A percentile compares a stretch with the other conserved stretches of the same genome.
phyloP scores from a whole-genome alignment of 2,797 vertebrate species.

The Pachyuromys duprasi region DNA sequence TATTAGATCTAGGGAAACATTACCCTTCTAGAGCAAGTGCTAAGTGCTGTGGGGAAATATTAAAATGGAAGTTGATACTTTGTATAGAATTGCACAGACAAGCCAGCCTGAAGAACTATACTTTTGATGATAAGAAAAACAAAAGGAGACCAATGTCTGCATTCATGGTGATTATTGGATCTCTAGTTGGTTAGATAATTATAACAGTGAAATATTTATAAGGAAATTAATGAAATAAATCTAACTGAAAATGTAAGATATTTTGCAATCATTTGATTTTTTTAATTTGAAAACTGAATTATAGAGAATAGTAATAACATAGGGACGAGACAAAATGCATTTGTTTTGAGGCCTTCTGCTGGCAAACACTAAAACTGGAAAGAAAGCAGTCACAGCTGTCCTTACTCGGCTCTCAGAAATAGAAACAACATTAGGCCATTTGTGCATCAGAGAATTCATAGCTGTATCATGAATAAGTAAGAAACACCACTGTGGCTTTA shows the following conservation, averaged over 20 bases:
- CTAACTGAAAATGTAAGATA: background rate
- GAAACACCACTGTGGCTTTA: background rate
- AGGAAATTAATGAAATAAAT: conserved; percentile 14
- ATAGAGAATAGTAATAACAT: background rate
- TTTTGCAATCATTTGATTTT: background rate
- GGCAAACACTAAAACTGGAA: background rate
- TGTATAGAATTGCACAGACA: conserved; percentile 33
- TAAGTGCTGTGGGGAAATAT: conserved; percentile 70
- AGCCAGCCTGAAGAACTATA: conserved; percentile 61
- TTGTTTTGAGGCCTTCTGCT: background rate
- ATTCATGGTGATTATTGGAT: background rate
- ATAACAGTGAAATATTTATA: background rate
- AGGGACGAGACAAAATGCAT: background rate
- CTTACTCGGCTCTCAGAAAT: background rate
- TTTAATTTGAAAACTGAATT: background rate
- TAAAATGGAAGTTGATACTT: conserved; percentile 50
- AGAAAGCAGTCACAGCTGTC: background rate
- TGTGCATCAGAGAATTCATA: background rate
- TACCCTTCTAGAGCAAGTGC: conserved; percentile 59
- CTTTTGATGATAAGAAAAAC: conserved; percentile 29
- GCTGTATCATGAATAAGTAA: background rate
- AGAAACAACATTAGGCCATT: background rate
- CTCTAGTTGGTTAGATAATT: conserved; percentile 28
- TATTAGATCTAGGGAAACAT: conserved; percentile 71
- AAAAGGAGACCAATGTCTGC: background rate